phyloP scores from a whole-genome alignment of 2,888 invertebrate species.

The Omphaloscelis lunosa region DNA sequence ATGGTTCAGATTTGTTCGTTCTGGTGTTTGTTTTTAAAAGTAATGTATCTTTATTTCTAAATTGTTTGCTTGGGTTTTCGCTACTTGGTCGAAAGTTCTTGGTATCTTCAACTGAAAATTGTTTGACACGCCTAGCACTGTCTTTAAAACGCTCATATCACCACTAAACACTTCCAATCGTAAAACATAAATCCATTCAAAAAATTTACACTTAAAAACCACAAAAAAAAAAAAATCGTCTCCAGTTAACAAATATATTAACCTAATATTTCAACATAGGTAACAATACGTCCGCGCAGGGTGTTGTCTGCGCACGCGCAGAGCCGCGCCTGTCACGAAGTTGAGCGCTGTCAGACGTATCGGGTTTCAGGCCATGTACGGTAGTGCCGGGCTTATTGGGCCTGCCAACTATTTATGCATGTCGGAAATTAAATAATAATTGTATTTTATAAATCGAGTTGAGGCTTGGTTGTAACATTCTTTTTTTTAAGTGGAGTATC shows the following conservation, averaged over 20 bases:
- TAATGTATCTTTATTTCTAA: conserved; percentile 15
- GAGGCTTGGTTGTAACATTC: background rate
- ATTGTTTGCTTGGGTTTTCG: background rate
- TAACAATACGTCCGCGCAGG: conserved; percentile 50
- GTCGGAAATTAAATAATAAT: conserved; percentile 41
- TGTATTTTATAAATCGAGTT: conserved; percentile 15
- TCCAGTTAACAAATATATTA: conserved; percentile 34
- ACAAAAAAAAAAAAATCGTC: background rate
- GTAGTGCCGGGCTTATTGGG: conserved; percentile 57
- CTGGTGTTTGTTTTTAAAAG: conserved; percentile 34
- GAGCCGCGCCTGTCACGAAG: conserved; percentile 62
- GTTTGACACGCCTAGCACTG: too few species aligned
- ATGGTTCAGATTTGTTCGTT: conserved; percentile 49
- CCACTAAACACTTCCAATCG: background rate
- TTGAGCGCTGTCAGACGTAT: conserved; percentile 70
- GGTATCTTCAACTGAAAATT: background rate
- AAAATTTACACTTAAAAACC: background rate
- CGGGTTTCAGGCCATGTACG: conserved; percentile 69
- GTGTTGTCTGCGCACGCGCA: conserved; percentile 66
- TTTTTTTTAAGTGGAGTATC: background rate
- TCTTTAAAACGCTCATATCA: background rate
- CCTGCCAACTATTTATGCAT: conserved; percentile 50
- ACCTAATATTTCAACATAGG: conserved; percentile 52
- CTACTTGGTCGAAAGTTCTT: background rate
- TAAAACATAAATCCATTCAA: background rate